Evolutionary conservation across 2,888 invertebrate genomes (phyloP).

Genomic region (Nomada flava): DNA sequence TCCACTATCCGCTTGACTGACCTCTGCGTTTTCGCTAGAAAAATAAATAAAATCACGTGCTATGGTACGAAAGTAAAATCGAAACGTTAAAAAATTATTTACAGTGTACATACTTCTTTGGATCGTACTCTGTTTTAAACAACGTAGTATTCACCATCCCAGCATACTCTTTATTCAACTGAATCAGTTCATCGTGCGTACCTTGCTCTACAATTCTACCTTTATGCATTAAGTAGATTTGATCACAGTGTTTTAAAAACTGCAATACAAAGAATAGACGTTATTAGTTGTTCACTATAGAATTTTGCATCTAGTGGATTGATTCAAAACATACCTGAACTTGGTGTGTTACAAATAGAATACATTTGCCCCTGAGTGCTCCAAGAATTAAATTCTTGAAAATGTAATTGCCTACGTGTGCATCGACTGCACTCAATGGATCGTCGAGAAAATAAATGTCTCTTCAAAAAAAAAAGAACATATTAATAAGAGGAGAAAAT

Average conservation of each 20-base stretch:
- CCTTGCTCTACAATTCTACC: slow-evolving; percentile 86
- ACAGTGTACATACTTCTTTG: slow-evolving; percentile 11
- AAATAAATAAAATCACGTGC: not conserved
- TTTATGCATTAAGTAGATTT: slow-evolving; percentile 86
- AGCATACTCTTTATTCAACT: slow-evolving; percentile 79
- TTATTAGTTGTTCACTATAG: not conserved
- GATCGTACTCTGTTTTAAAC: slow-evolving; percentile 35
- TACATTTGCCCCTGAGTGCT: slow-evolving; percentile 85
- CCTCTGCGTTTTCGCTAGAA: not conserved
- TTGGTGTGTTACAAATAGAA: slow-evolving; percentile 88
- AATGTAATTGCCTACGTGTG: slow-evolving; percentile 85
- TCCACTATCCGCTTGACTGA: not conserved
- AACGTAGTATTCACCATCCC: slow-evolving; percentile 58
- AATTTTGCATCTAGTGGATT: not conserved
- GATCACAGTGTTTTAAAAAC: slow-evolving; percentile 86
- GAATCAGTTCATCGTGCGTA: slow-evolving; percentile 85
- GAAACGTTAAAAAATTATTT: not conserved
- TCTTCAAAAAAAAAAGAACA: slow-evolving; percentile 72
- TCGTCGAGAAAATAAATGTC: slow-evolving; percentile 87
- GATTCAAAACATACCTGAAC: slow-evolving; percentile 83
- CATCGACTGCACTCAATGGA: slow-evolving; percentile 86
- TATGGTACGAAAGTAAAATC: not conserved
- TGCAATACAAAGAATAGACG: slow-evolving; percentile 72
- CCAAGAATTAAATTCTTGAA: slow-evolving; percentile 85
- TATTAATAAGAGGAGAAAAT: not conserved